Conservation (phyloP, 2,888 invertebrate genomes). For the Periphyllus acericola region DNA sequence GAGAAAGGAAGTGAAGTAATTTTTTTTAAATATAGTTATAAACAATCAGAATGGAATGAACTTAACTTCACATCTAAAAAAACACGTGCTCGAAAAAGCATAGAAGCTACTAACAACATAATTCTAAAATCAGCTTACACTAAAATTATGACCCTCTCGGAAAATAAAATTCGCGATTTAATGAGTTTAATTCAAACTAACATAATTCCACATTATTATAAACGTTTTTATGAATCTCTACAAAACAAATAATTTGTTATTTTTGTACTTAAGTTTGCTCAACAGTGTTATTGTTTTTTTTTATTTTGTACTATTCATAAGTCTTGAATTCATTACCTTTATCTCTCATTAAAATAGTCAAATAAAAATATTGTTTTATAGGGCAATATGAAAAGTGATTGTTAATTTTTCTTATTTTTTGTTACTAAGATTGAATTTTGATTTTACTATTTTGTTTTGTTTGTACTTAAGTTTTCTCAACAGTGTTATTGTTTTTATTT, state of each 20-base stretch:
- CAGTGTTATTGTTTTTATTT: neutral
- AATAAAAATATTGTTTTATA: too few relatives aligned
- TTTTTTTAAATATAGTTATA: neutral
- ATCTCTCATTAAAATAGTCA: neutral
- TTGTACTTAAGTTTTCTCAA: neutral
- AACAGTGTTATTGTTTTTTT: neutral
- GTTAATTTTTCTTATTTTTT: neutral
- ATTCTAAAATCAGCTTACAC: neutral
- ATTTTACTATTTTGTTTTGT: neutral
- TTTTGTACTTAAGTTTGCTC: slow-evolving; percentile 1
- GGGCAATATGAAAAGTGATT: too few relatives aligned
- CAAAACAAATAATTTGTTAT: slow-evolving; percentile 1
- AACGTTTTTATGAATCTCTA: neutral
- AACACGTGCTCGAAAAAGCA: neutral
- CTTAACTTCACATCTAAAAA: neutral
- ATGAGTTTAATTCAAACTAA: neutral
- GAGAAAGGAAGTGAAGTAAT: slow-evolving; percentile 3
- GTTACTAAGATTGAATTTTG: neutral
- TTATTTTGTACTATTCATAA: neutral
- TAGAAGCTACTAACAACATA: neutral
- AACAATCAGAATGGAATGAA: neutral
- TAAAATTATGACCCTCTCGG: neutral
- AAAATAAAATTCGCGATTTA: neutral
- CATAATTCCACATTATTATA: neutral
- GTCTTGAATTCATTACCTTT: neutral